Percentiles rank a stretch among this genome's conserved stretches.
phyloP scores from a whole-genome alignment of 2,888 invertebrate genomes.

The Neoscelio sp. region DNA sequence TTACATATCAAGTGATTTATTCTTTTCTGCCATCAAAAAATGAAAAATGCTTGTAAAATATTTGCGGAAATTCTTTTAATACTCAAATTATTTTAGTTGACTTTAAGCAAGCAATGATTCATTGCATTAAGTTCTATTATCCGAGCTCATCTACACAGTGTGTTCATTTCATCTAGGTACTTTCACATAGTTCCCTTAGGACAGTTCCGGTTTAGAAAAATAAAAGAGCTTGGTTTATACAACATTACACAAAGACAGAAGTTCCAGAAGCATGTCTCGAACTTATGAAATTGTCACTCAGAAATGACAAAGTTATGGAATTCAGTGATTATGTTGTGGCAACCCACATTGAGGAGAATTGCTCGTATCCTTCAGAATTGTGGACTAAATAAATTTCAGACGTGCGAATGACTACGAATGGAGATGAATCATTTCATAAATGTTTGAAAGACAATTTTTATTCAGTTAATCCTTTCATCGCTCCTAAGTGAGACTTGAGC shows the following conservation, averaged over 20 bases:
- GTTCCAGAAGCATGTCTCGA: conserved; percentile 36
- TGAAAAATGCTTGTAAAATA: no score
- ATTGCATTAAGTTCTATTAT: no score
- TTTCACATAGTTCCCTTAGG: no score
- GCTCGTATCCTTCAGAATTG: conserved; percentile 3
- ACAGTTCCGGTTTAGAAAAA: conserved; percentile 31
- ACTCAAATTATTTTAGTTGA: no score
- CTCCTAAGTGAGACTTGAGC: no score
- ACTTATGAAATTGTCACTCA: conserved; percentile 20
- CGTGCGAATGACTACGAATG: conserved; percentile 15
- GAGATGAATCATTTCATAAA: conserved; percentile 25
- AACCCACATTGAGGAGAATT: conserved; percentile 17
- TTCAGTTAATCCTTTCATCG: neutral
- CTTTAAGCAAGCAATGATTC: no score
- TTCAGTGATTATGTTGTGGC: conserved; percentile 27
- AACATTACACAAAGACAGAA: conserved; percentile 14
- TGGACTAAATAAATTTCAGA: conserved; percentile 11
- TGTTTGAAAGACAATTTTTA: conserved; percentile 39
- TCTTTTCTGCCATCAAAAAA: no score
- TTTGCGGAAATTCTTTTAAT: no score
- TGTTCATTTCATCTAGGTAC: no score
- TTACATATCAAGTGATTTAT: no score
- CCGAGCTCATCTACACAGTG: no score
- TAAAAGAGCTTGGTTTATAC: conserved; percentile 13
- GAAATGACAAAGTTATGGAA: conserved; percentile 1